Percentiles rank a stretch among this genome's conserved stretches.
Evolutionary conservation across 37 sponge, comb jelly and placozoan species (phyloP).

Genomic region (Petrosia ficiformis): DNA sequence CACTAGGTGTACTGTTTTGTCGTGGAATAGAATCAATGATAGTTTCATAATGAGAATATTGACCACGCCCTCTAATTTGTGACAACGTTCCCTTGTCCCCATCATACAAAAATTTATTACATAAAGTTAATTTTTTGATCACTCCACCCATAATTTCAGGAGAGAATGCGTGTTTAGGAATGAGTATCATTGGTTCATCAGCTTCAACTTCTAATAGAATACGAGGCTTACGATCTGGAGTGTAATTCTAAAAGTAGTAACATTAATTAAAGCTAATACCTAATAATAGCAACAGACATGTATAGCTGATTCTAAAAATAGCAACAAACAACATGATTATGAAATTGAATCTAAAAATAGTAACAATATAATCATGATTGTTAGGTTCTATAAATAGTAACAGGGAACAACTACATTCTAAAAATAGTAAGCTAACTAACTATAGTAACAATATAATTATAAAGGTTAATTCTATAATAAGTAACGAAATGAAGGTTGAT

Average conservation of each 20-base stretch:
- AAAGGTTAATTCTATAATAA: too few species aligned
- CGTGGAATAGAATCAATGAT: neutral
- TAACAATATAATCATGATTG: too few species aligned
- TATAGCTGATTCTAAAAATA: too few species aligned
- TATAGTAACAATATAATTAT: too few species aligned
- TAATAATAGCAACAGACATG: too few species aligned
- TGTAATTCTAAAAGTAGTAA: slow-evolving; percentile 30
- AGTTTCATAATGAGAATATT: too few species aligned
- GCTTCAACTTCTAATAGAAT: slow-evolving; percentile 82
- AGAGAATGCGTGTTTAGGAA: slow-evolving; percentile 87
- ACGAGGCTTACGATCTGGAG: slow-evolving; percentile 81
- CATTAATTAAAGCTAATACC: too few species aligned
- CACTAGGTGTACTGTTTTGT: slow-evolving; percentile 1
- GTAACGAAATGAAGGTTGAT: too few species aligned
- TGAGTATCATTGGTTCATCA: slow-evolving; percentile 80
- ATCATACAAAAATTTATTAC: slow-evolving; percentile 70
- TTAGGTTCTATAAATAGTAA: too few species aligned
- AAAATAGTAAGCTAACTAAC: too few species aligned
- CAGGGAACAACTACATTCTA: too few species aligned
- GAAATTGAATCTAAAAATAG: too few species aligned
- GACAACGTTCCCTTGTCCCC: slow-evolving; percentile 41
- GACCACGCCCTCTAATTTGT: slow-evolving; percentile 12
- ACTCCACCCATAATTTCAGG: slow-evolving; percentile 88
- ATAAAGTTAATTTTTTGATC: slow-evolving; percentile 75
- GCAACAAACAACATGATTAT: neutral